These are phyloP conservation scores for Rhamphomyia laevipes DNA, from an alignment of 2,888 invertebrate genomes.

Conservation along the genomic window DNA sequence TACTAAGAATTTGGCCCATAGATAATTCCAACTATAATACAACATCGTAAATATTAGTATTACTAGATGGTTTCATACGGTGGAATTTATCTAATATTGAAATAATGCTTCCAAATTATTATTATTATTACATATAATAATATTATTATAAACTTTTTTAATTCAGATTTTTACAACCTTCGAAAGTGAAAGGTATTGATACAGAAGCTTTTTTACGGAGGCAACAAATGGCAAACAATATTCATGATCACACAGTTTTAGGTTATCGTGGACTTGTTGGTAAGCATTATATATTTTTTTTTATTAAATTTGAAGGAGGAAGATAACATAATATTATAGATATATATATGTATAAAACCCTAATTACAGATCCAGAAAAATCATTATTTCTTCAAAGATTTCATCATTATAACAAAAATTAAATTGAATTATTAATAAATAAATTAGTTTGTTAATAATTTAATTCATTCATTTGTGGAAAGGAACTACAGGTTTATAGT, in stretches of 20 bases:
- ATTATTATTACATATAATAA: no score
- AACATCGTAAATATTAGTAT: background rate
- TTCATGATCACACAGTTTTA: constrained; percentile 62
- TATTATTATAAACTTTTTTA: no score
- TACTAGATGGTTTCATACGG: no score
- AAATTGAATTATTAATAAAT: background rate
- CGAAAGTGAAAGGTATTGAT: constrained; percentile 61
- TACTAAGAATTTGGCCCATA: no score
- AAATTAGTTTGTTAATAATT: no score
- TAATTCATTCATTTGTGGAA: no score
- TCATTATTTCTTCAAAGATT: constrained; percentile 18
- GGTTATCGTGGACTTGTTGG: constrained; percentile 69
- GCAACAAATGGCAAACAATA: constrained; percentile 57
- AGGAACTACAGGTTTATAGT: no score
- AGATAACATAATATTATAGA: background rate
- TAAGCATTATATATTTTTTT: constrained; percentile 26
- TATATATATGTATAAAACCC: background rate
- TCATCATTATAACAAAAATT: constrained; percentile 13
- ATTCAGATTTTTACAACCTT: constrained; percentile 63
- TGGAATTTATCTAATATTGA: no score
- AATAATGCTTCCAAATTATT: no score
- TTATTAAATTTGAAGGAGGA: no score
- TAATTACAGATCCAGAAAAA: constrained; percentile 16
- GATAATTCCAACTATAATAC: no score
- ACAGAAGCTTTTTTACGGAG: constrained; percentile 63